These are phyloP conservation scores for Aphis craccivora DNA, from an alignment of 1,140 invertebrate species.

Conservation along the genomic window DNA sequence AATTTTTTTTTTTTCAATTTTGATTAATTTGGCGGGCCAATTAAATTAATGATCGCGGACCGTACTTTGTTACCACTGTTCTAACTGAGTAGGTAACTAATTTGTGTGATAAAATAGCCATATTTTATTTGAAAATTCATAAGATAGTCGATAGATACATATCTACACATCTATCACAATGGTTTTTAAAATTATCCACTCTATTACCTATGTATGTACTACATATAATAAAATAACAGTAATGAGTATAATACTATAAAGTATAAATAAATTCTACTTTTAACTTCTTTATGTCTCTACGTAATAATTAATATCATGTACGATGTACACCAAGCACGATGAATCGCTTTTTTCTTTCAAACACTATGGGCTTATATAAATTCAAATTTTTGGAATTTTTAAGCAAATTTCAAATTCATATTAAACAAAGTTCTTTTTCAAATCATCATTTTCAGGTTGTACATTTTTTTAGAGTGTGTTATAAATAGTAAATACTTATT, in stretches of 20 bases:
- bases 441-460: background rate
- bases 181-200: background rate
- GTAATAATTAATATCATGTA: background rate
- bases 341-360: too few species aligned
- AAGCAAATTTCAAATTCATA: background rate
- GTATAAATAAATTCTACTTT: background rate
- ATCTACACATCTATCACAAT: background rate
- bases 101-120: background rate
- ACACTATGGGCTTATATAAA: background rate
- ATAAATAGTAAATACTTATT: too few species aligned
- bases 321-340: background rate
- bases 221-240: background rate
- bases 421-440: background rate
- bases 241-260: too few species aligned
- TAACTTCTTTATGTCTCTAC: background rate
- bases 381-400: background rate
- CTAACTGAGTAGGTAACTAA: background rate
- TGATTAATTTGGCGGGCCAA: too few species aligned
- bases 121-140: background rate
- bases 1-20: too few species aligned
- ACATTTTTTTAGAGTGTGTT: background rate
- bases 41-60: too few species aligned
- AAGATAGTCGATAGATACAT: too few species aligned
- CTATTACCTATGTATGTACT: too few species aligned
- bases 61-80: background rate